phyloP scores from a whole-genome alignment of 2,888 invertebrate species.

The Drosophila nr. perissopoda region DNA sequence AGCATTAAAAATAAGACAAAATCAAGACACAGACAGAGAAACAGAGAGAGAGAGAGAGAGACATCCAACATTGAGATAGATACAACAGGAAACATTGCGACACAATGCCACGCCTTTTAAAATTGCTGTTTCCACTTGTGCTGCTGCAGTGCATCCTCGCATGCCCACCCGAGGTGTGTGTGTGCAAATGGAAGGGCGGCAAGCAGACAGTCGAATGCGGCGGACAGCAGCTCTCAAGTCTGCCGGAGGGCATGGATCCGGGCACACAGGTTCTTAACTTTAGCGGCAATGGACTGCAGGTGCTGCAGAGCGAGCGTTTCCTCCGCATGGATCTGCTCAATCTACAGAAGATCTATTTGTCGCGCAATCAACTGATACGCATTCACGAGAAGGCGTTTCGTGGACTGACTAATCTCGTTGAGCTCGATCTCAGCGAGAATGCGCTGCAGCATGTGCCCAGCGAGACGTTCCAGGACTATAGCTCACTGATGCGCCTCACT shows the following conservation, averaged over 20 bases:
- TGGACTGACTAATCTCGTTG: constrained; percentile 94
- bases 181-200: constrained; percentile 96
- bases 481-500: constrained; percentile 92
- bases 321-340: constrained; percentile 92
- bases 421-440: constrained; percentile 94
- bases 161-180: constrained; percentile 91
- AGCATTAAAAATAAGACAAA: constrained; percentile 9
- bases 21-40: background rate
- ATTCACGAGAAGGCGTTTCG: constrained; percentile 93
- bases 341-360: constrained; percentile 93
- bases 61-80: constrained; percentile 3
- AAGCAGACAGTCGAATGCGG: constrained; percentile 96
- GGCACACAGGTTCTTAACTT: constrained; percentile 95
- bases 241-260: constrained; percentile 92
- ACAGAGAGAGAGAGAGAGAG: background rate
- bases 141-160: constrained; percentile 45
- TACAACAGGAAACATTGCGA: constrained; percentile 5
- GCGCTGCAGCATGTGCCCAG: constrained; percentile 91
- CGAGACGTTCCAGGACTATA: constrained; percentile 91
- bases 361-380: constrained; percentile 91
- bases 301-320: constrained; percentile 92
- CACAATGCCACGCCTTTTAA: constrained; percentile 39
- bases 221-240: constrained; percentile 90
- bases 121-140: constrained; percentile 12
- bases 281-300: constrained; percentile 92